phyloP scores from a whole-genome alignment of 2,888 invertebrate genomes.

The Tipula unca region DNA sequence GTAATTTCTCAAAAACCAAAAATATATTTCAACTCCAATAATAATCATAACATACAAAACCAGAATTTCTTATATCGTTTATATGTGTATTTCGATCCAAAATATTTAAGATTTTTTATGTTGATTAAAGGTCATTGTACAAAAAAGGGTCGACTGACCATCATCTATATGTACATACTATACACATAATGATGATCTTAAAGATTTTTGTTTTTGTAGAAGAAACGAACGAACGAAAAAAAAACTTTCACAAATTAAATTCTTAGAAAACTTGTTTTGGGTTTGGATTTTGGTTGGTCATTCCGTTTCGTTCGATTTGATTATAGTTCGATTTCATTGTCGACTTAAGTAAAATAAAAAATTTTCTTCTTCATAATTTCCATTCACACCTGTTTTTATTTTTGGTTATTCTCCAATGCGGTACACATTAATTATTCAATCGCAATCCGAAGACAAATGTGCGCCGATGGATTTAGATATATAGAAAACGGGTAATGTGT shows the following conservation, averaged over 20 bases:
- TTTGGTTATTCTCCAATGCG: neutral
- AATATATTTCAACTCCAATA: neutral
- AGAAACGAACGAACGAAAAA: neutral
- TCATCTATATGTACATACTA: neutral
- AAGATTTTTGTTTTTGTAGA: too few relatives aligned
- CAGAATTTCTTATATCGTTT: neutral
- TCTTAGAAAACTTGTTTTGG: neutral
- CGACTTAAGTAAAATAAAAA: neutral
- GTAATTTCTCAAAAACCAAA: neutral
- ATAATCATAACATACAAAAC: neutral
- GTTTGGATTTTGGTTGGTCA: neutral
- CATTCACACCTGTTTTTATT: slow-evolving; percentile 2
- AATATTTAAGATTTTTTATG: neutral
- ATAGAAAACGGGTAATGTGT: neutral
- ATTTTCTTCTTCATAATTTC: neutral
- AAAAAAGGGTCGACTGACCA: neutral
- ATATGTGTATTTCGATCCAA: neutral
- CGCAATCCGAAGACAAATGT: neutral
- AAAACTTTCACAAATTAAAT: neutral
- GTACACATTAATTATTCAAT: neutral
- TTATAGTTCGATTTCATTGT: neutral
- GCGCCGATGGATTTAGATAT: too few relatives aligned
- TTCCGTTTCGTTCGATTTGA: neutral
- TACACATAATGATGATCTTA: neutral
- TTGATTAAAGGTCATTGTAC: neutral